Base-by-base conservation (phyloP, 1,140 invertebrate species). In the Drosophila bocqueti region DNA sequence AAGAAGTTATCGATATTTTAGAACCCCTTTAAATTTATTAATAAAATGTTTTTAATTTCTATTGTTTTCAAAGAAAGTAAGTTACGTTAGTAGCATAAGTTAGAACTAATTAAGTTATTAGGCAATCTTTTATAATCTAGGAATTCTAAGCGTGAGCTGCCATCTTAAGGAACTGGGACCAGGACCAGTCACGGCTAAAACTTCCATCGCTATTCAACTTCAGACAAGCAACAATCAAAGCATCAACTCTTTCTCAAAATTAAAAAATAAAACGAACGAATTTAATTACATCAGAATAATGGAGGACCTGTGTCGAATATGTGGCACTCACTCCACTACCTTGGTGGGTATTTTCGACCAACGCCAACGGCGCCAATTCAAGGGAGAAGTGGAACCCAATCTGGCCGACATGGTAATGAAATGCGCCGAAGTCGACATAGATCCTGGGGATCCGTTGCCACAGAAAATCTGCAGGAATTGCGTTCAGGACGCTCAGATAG, bases 381-480 rank as follows among this genome's bases (percentile, higher is more conserved):
- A 42, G 5, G 55, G 31, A 18, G 47, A 40, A 5, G 24, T 26
- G 1, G 47, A 74, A 26, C 47, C 47, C 3, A 26, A 40, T 36
- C 40, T 74, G 2, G 68, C 71, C 8, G 71, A 73, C 8, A 74
- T 74, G 57, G 34, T 74, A 0, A 54, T 2, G 31, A 15, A 24
- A 11, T 74, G 71, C 42, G 71, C 68, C 18, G 31, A 74, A 3
- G 57, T 73, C 1, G 26, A 47, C 4, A 34, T 74, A 24, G 31
- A 54, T 34, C 40, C 29, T 3, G 69, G 49, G 1, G 68, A 74
- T 54, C 26, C 31, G 0, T 29, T 74, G 38, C 57, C 71, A 1
- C 68, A 74, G 21, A 73, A 74, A 16, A 74, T 73, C 7, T 74
- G 71, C 57, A 46, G 52, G 43, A 26, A 69, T n/a, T 74, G 71